phyloP scores from a whole-genome alignment of 2,888 invertebrate genomes.

The Patella depressa region DNA sequence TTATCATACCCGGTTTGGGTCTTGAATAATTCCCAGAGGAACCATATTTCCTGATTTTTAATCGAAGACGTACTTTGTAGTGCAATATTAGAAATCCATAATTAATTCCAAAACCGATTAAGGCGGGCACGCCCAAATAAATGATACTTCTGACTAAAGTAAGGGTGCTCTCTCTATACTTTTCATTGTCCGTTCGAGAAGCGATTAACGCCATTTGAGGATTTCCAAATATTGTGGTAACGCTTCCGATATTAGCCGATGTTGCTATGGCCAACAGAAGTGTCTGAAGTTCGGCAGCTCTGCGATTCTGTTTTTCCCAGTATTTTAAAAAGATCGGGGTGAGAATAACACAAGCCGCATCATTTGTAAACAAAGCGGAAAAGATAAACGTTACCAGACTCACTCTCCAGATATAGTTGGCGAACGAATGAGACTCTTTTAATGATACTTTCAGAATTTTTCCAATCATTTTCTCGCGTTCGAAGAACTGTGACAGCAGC shows the following conservation, averaged over 20 bases:
- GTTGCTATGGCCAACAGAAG: conserved; percentile 43
- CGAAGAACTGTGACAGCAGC: conserved; percentile 42
- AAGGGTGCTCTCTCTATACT: conserved; percentile 30
- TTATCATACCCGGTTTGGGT: neutral
- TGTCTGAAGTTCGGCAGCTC: conserved; percentile 37
- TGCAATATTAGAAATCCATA: conserved; percentile 37
- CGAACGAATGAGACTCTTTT: conserved; percentile 29
- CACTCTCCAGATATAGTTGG: conserved; percentile 37
- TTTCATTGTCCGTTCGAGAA: conserved; percentile 31
- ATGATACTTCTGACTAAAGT: conserved; percentile 32
- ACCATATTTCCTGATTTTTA: neutral
- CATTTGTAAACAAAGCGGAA: conserved; percentile 46
- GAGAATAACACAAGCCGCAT: conserved; percentile 41
- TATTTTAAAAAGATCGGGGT: conserved; percentile 42
- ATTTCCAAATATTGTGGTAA: conserved; percentile 42
- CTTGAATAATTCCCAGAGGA: neutral
- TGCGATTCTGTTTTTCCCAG: conserved; percentile 44
- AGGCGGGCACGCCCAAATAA: conserved; percentile 38
- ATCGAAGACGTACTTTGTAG: conserved; percentile 17
- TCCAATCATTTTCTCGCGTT: conserved; percentile 39
- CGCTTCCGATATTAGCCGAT: conserved; percentile 45
- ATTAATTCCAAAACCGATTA: conserved; percentile 38
- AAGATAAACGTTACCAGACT: conserved; percentile 34
- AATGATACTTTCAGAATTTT: conserved; percentile 32
- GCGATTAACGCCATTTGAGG: conserved; percentile 46